Percentiles rank a stretch among this genome's conserved stretches.
These are phyloP conservation scores for Asarcornis scutulata DNA, from an alignment of 2,113 vertebrate species.

Conservation along the genomic window DNA sequence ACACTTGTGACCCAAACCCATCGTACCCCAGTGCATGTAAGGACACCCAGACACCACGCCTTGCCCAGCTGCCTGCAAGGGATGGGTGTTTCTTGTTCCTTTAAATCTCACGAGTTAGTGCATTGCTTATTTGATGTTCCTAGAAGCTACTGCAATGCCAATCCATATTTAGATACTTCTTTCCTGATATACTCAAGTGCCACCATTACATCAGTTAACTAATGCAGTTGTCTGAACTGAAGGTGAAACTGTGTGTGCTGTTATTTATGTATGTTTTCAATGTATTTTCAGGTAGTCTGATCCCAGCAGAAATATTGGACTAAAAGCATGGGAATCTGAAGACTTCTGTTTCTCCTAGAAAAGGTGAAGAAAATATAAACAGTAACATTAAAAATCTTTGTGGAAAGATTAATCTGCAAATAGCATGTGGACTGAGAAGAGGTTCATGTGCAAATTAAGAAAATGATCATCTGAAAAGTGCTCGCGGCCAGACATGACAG, in stretches of 20 bases:
- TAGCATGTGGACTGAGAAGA: neutral
- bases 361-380: conserved; percentile 24
- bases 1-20: neutral
- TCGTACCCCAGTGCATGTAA: fast-evolving
- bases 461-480: neutral
- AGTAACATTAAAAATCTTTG: neutral
- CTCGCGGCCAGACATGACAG: neutral
- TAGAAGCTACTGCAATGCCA: neutral
- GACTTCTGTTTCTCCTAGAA: neutral
- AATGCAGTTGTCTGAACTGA: neutral
- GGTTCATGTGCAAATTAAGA: neutral
- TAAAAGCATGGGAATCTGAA: conserved; percentile 27
- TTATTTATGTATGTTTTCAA: neutral
- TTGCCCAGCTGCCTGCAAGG: neutral
- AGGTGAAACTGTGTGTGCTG: neutral
- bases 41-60: neutral
- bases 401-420: neutral
- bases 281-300: conserved; percentile 29
- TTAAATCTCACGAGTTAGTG: neutral
- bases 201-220: neutral
- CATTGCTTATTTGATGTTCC: neutral
- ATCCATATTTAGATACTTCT: neutral
- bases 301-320: neutral
- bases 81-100: neutral
- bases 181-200: fast-evolving